Base-by-base conservation (phyloP, 2,888 invertebrate species). In the Machimus rusticus region DNA sequence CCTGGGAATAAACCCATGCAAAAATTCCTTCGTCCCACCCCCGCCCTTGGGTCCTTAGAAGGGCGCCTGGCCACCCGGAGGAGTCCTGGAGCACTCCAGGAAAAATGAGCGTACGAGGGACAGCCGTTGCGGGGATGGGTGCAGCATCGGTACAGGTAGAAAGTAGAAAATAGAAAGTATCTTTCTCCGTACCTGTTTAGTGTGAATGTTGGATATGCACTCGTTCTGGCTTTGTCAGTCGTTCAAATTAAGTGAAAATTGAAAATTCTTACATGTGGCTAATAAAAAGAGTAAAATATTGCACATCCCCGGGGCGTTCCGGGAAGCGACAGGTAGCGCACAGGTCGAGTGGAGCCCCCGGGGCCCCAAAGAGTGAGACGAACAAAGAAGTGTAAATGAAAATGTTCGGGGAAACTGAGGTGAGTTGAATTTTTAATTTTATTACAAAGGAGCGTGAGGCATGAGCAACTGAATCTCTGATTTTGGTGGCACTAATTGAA, bases 181-280 rank as follows among this genome's bases (percentile, higher is more conserved):
- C 23, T 43, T 46, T 46, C 79, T 43, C 39, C 23, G 31, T n/a
- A 28, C 14, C 51, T 28, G 28, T 39, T 84, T 66, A 34, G 37
- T 66, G 66, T 74, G 57, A 84, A 84, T 84, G 66, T 19, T 16
- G 66, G 31, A 66, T 84, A 66, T 66, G 66, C 43, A 84, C 66
- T 74, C 84, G 39, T 84, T 84, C 66, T 39, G 55, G 84, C 66
- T 74, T 39, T 84, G 84, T 74, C 84, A 84, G 66, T 74, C 66
- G 66, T 84, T 84, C 84, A 84, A 84, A 84, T 84, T 84, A 84
- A 84, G 84, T 66, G 84, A 84, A 84, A 84, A 84, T 84, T 84
- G 84, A 74, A 84, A 84, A 84, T 84, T 84, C 39, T 84, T 66
- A 66, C 84, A 66, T 84, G 84, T 84, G 37, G 74, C 74, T 34